These are phyloP conservation scores for Botia almorhae DNA, from an alignment of 2,797 vertebrate genomes.

Conservation along the genomic window DNA sequence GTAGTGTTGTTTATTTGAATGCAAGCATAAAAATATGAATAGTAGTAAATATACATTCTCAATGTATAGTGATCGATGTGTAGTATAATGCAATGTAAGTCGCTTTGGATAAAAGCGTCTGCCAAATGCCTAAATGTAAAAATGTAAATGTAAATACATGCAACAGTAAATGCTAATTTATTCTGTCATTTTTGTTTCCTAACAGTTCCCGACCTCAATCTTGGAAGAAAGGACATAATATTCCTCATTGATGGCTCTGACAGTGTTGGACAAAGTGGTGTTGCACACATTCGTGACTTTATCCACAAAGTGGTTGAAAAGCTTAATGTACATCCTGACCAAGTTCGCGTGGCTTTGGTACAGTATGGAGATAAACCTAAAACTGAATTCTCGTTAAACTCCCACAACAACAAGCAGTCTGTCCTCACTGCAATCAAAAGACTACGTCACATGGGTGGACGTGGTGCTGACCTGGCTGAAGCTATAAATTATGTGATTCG, in stretches of 20 bases:
- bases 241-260: constrained; percentile 94
- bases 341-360: constrained; percentile 85
- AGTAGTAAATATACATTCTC: too few relatives aligned
- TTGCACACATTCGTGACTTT: constrained; percentile 91
- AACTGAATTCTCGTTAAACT: constrained; percentile 87
- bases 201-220: constrained; percentile 61
- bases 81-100: too few relatives aligned
- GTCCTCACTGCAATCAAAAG: constrained; percentile 83
- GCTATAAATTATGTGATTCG: constrained; percentile 85
- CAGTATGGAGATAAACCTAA: constrained; percentile 86
- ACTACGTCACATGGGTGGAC: constrained; percentile 84
- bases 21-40: neutral
- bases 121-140: too few relatives aligned
- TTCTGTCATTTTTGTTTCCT: neutral
- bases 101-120: too few relatives aligned
- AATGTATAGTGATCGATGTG: too few relatives aligned
- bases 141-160: neutral
- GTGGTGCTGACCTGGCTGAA: constrained; percentile 81
- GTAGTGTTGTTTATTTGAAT: neutral
- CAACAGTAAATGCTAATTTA: neutral
- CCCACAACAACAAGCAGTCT: constrained; percentile 77
- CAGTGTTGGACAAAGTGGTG: constrained; percentile 68
- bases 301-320: constrained; percentile 83
- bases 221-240: constrained; percentile 87
- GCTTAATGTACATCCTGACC: constrained; percentile 83